Evolutionary conservation across 2,113 vertebrate genomes (phyloP).

Genomic region (Reinhardtius hippoglossoides): DNA sequence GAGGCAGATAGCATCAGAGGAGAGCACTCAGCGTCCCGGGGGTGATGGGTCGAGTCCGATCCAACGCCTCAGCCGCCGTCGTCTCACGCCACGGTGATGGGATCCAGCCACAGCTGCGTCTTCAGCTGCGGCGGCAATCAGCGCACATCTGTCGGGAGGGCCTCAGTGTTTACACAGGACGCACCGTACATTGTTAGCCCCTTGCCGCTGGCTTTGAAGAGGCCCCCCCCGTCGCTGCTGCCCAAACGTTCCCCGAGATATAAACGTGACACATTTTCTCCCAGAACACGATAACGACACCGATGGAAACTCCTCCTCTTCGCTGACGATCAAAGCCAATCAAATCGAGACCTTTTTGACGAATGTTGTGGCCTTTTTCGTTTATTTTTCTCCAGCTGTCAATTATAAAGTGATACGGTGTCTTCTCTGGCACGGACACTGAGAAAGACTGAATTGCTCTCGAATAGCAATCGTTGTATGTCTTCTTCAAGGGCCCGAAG

Average conservation of each 20-base stretch:
- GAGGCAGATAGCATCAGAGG: constrained; percentile 42
- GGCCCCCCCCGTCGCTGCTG: constrained; percentile 35
- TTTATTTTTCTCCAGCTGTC: neutral
- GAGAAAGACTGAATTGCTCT: neutral
- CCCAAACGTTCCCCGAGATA: constrained; percentile 31
- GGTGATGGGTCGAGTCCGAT: too few species aligned
- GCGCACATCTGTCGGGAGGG: constrained; percentile 63
- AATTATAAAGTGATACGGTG: neutral
- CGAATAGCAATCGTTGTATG: too few species aligned
- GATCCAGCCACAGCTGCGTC: constrained; percentile 57
- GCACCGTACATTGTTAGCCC: constrained; percentile 35
- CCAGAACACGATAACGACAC: constrained; percentile 53
- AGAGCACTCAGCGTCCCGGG: constrained; percentile 30
- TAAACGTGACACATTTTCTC: constrained; percentile 51
- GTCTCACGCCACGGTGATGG: constrained; percentile 59
- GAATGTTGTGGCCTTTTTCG: too few species aligned
- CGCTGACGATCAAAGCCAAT: constrained; percentile 28
- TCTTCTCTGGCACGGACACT: neutral
- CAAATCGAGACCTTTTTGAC: neutral
- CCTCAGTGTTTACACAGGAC: constrained; percentile 71
- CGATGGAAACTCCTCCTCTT: constrained; percentile 47
- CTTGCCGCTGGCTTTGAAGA: constrained; percentile 51
- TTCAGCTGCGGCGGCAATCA: constrained; percentile 49
- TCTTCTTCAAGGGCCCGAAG: too few species aligned
- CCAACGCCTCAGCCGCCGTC: neutral